Percentiles rank a stretch among this genome's conserved stretches.
Evolutionary conservation across 2,797 vertebrate genomes (phyloP).

Genomic region (Melanotaenia maccullochi): DNA sequence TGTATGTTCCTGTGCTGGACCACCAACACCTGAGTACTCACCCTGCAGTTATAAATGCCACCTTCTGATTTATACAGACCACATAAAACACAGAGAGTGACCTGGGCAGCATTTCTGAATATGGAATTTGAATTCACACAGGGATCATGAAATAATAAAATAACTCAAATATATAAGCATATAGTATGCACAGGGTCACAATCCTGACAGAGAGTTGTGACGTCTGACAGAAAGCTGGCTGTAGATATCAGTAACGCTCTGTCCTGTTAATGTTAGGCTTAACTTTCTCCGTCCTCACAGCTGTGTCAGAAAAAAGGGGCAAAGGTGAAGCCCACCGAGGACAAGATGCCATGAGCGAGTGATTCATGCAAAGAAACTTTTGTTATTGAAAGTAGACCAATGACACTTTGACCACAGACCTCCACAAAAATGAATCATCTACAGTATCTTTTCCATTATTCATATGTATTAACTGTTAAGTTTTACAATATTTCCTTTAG

Average conservation of each 20-base stretch:
- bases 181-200: constrained; percentile 23
- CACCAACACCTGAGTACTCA: constrained; percentile 15
- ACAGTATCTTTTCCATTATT: neutral
- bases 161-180: neutral
- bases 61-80: neutral
- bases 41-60: constrained; percentile 23
- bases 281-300: constrained; percentile 11
- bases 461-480: neutral
- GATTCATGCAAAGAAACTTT: constrained; percentile 10
- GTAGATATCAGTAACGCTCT: constrained; percentile 30
- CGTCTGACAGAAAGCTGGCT: constrained; percentile 23
- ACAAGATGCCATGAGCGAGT: neutral
- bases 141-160: neutral
- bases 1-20: constrained; percentile 21
- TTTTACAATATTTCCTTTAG: neutral
- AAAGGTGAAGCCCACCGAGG: constrained; percentile 13
- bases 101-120: constrained; percentile 17
- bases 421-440: neutral
- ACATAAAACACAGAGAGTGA: constrained; percentile 11
- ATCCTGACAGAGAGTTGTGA: constrained; percentile 14
- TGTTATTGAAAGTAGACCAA: no score
- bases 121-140: constrained; percentile 13
- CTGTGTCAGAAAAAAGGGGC: constrained; percentile 1
- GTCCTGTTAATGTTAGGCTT: constrained; percentile 31
- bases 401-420: neutral